Base-by-base conservation (phyloP, 2,888 invertebrate genomes). In the Trichogramma evanescens region DNA sequence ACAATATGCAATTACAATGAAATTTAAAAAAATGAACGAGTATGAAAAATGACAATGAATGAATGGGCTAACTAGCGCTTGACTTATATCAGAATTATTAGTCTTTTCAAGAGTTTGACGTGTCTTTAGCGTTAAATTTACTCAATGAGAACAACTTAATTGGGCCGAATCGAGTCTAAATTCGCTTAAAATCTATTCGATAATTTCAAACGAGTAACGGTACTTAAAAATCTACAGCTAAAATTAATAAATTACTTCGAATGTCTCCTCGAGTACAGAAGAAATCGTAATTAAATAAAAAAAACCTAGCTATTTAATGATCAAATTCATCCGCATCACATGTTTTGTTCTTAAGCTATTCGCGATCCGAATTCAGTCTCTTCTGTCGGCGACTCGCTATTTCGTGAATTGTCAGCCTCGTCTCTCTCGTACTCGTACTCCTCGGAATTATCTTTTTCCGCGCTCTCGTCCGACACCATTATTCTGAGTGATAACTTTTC, bases 401-500 rank as follows among this genome's bases (percentile, higher is more conserved):
- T 53, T 1, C 10, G 53, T n/a, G 59, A 7, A 13, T 65, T 63
- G 6, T 67, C 65, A 5, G 62, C 26, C 55, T 72, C 67, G 48
- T 70, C 70, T 50, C 61, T 70, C 46, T 75, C 75, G 44, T 75
- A 74, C 9, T 66, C 69, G 52, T 72, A 70, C 58, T 70, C 70
- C 10, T 67, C 66, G 26, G n/a, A 6, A 8, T 3, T 8, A 1
- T 66, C 66, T 8, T 63, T 66, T 54, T 51, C 64, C 6, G 65
- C 68, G 4, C 69, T 60, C 5, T 67, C 68, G 56, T 74, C 73
- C 5, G 72, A 50, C 45, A 73, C 69, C 68, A 81, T 79, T 63
- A 82, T 82, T 63, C 80, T 76, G 53, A 82, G 64, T 0, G 81
- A 79, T 40, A 74, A 73, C 56, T 76, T 75, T 4, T 78, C 65